phyloP scores from a whole-genome alignment of 2,888 invertebrate species.

The Latrodectus hesperus region DNA sequence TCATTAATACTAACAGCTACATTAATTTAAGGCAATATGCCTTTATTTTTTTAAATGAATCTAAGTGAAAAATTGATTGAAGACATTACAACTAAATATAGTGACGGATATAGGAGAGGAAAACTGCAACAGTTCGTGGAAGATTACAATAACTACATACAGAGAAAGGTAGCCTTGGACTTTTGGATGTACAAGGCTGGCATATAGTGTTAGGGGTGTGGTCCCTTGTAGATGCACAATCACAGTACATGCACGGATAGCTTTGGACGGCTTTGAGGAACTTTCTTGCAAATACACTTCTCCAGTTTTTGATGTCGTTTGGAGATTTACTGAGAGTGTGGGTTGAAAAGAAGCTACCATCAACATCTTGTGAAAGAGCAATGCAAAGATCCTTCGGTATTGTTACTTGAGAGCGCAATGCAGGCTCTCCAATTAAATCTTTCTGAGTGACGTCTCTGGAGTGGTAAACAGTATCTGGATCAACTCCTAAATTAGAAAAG shows the following conservation, averaged over 20 bases:
- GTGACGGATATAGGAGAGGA: conserved; percentile 44
- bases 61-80: not conserved
- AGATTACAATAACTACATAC: conserved; percentile 64
- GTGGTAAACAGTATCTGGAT: conserved; percentile 66
- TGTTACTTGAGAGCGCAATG: conserved; percentile 55
- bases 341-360: conserved; percentile 70
- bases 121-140: conserved; percentile 55
- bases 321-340: conserved; percentile 13
- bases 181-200: conserved; percentile 52
- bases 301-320: conserved; percentile 56
- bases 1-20: no score
- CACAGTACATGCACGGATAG: conserved; percentile 76
- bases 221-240: conserved; percentile 75
- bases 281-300: conserved; percentile 53
- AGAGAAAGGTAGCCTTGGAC: conserved; percentile 60
- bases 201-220: conserved; percentile 72
- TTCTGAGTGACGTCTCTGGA: conserved; percentile 63
- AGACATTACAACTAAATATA: conserved; percentile 9
- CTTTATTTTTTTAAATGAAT: no score
- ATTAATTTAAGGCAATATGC: no score
- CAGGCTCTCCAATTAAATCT: conserved; percentile 64
- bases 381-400: conserved; percentile 65
- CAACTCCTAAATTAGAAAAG: conserved; percentile 51
- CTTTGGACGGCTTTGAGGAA: conserved; percentile 75
- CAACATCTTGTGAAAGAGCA: conserved; percentile 64